Evolutionary conservation across 2,888 invertebrate genomes (phyloP).

Genomic region (Cataglyphis cursor): DNA sequence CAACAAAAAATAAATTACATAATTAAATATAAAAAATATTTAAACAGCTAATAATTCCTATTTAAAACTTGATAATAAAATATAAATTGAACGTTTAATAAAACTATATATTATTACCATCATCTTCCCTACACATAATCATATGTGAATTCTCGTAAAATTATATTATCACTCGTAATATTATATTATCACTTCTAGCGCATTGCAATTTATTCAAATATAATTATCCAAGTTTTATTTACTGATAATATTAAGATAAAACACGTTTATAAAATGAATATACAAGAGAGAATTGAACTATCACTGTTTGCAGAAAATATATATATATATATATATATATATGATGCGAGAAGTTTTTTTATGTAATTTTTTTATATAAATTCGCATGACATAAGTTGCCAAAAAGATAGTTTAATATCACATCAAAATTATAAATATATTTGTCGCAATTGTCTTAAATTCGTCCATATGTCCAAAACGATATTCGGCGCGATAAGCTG

Average conservation of each 20-base stretch:
- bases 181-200: not conserved
- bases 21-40: not conserved
- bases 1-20: not conserved
- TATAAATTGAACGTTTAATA: not conserved
- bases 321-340: too few species aligned
- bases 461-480: slow-evolving; percentile 41
- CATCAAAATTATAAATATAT: slow-evolving; percentile 69
- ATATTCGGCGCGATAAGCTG: slow-evolving; percentile 37
- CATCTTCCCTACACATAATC: not conserved
- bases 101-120: not conserved
- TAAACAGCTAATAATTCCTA: not conserved
- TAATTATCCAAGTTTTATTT: not conserved
- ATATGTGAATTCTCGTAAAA: not conserved
- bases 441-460: slow-evolving; percentile 66
- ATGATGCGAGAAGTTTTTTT: not conserved
- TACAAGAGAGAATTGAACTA: slow-evolving; percentile 12
- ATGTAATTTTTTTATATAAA: not conserved
- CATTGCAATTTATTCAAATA: not conserved
- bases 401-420: slow-evolving; percentile 25
- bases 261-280: not conserved
- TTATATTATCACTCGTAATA: not conserved
- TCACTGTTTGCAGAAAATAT: not conserved
- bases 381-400: not conserved
- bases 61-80: not conserved
- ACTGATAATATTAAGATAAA: not conserved